phyloP scores from a whole-genome alignment of 2,888 invertebrate genomes.

The Pseudanteris insignis region DNA sequence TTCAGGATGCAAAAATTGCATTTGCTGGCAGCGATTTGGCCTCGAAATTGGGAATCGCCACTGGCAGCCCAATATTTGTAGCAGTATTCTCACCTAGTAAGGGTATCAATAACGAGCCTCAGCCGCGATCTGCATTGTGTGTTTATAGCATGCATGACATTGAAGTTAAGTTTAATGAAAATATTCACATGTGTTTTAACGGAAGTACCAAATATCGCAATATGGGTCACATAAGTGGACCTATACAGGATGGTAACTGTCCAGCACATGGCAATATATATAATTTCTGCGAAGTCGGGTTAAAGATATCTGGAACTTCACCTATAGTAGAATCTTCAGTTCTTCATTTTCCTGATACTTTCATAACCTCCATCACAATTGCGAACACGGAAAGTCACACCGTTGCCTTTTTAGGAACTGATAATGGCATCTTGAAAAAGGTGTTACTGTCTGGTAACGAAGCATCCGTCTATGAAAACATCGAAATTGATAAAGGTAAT shows the following conservation, averaged over 20 bases:
- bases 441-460: conserved; percentile 77
- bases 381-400: conserved; percentile 91
- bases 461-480: conserved; percentile 87
- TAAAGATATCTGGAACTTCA: conserved; percentile 90
- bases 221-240: conserved; percentile 90
- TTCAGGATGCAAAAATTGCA: conserved; percentile 92
- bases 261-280: conserved; percentile 89
- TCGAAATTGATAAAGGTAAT: conserved; percentile 82
- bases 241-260: conserved; percentile 90
- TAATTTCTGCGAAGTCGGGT: conserved; percentile 90
- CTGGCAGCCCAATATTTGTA: conserved; percentile 83
- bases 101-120: conserved; percentile 86
- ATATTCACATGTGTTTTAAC: conserved; percentile 97
- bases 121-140: conserved; percentile 88
- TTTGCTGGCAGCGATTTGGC: conserved; percentile 85
- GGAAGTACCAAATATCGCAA: conserved; percentile 92
- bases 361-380: conserved; percentile 85
- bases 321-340: conserved; percentile 83
- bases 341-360: conserved; percentile 80
- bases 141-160: conserved; percentile 90
- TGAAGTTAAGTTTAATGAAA: conserved; percentile 92
- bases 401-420: conserved; percentile 92
- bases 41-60: conserved; percentile 81
- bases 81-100: conserved; percentile 90
- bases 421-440: conserved; percentile 86